Evolutionary conservation across 2,113 vertebrate genomes (phyloP).

Genomic region (Lycocorax pyrrhopterus): DNA sequence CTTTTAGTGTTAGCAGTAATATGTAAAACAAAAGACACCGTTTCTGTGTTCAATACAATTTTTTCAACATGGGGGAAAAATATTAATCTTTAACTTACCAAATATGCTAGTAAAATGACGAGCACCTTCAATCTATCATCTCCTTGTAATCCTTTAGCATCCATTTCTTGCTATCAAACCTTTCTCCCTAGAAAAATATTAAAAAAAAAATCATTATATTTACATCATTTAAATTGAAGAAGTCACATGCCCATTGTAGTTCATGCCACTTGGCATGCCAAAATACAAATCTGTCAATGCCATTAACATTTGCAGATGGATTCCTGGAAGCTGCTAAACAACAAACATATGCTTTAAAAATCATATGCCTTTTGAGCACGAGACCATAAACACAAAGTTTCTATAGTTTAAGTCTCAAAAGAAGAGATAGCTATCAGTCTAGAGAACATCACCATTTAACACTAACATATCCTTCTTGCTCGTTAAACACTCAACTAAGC

Average conservation of each 20-base stretch:
- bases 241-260: background rate
- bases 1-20: background rate
- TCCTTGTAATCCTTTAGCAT: background rate
- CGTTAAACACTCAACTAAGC: background rate
- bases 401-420: background rate
- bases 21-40: background rate
- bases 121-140: constrained; percentile 44
- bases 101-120: constrained; percentile 48
- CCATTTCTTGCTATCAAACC: constrained; percentile 53
- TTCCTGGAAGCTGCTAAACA: background rate
- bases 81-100: constrained; percentile 63
- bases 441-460: background rate
- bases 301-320: background rate
- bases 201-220: background rate
- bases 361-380: background rate
- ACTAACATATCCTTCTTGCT: background rate
- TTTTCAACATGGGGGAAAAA: background rate
- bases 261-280: background rate
- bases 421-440: background rate
- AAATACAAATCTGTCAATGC: background rate
- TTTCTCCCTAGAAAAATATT: background rate
- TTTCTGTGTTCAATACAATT: background rate
- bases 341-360: background rate
- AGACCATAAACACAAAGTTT: background rate
- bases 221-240: background rate